Evolutionary conservation across 2,797 vertebrate genomes (phyloP).

Genomic region (Toxotes lorentzi): DNA sequence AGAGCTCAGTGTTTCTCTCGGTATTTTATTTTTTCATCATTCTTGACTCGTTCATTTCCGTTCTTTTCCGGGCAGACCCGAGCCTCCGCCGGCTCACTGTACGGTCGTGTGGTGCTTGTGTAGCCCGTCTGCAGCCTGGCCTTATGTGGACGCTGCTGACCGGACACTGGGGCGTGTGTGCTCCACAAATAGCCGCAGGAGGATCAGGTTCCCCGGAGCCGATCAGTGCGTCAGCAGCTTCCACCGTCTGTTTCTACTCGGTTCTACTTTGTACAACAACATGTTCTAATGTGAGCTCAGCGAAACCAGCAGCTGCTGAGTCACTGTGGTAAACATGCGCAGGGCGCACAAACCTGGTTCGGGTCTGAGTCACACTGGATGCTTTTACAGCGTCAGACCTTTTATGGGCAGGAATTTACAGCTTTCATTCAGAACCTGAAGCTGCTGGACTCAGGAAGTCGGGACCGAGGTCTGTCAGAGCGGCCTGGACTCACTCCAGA

Average conservation of each 20-base stretch:
- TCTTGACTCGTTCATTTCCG: too few species aligned
- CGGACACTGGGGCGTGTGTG: constrained; percentile 93
- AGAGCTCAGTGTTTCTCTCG: too few species aligned
- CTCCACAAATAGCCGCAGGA: constrained; percentile 93
- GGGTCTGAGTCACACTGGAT: not conserved
- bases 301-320: not conserved
- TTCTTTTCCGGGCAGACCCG: too few species aligned
- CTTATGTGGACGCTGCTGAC: constrained; percentile 94
- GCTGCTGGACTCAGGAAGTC: not conserved
- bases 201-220: constrained; percentile 89
- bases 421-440: constrained; percentile 2
- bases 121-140: constrained; percentile 85
- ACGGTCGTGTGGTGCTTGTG: not conserved
- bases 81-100: not conserved
- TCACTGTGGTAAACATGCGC: not conserved
- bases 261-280: not conserved
- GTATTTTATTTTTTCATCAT: too few species aligned
- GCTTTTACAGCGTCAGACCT: not conserved
- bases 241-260: not conserved
- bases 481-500: not conserved
- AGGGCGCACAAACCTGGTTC: not conserved
- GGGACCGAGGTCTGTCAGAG: not conserved
- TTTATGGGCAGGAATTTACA: constrained; percentile 33
- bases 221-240: constrained; percentile 23
- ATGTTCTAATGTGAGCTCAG: not conserved